Evolutionary conservation across 1,140 invertebrate species (phyloP).

Genomic region (Papilio polytes): DNA sequence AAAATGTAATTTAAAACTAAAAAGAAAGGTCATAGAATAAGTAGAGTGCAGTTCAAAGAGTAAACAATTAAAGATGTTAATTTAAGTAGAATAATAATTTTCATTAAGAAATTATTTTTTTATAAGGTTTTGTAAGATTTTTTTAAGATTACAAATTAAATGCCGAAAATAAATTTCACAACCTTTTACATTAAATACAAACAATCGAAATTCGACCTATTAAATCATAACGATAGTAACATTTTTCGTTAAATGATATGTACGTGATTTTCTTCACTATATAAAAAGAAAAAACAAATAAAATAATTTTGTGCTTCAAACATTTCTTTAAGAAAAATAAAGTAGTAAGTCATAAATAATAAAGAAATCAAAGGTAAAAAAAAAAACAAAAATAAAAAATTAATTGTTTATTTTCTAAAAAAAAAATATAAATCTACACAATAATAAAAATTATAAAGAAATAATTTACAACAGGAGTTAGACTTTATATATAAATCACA

Average conservation of each 20-base stretch:
- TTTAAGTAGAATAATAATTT: too few relatives aligned
- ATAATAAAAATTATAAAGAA: constrained; percentile 50
- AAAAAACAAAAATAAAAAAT: constrained; percentile 53
- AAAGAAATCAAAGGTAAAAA: constrained; percentile 46
- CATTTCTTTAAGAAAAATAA: not conserved
- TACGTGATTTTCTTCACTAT: not conserved
- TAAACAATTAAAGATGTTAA: too few relatives aligned
- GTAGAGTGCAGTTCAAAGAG: too few relatives aligned
- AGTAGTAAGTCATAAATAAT: constrained; percentile 38
- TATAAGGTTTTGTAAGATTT: not conserved
- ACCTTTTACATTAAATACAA: not conserved
- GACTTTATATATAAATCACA: constrained; percentile 52
- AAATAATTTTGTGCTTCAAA: not conserved
- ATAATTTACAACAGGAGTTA: constrained; percentile 56
- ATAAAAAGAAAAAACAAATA: constrained; percentile 29
- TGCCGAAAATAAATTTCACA: not conserved
- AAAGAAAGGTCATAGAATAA: too few relatives aligned
- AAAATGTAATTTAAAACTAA: too few relatives aligned
- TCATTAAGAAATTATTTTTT: too few relatives aligned
- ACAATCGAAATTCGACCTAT: not conserved
- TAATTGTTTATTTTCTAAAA: constrained; percentile 60
- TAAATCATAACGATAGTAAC: not conserved
- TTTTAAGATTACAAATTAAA: not conserved
- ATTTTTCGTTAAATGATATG: not conserved
- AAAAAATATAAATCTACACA: constrained; percentile 53